Evolutionary conservation across 1,140 invertebrate genomes (phyloP), one percentile per base, ranked within the genome.

Genomic region (Euura lappo): DNA sequence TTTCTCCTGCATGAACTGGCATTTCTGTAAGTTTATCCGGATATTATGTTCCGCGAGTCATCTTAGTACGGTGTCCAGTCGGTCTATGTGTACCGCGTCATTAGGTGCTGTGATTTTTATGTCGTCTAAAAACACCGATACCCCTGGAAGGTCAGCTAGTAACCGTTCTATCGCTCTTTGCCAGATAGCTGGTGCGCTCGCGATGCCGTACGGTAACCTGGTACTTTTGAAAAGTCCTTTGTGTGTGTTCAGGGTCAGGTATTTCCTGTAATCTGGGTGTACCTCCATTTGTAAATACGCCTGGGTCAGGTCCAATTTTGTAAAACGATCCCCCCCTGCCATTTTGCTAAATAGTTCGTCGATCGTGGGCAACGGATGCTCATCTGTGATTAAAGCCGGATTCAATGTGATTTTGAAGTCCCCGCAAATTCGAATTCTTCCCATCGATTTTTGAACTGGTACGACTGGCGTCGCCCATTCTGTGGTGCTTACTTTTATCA

Each of bases 391-490:
- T n/a, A 82, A 75, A 43, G 73, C 74, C 10, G 77, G 76, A 77
- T 87, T 84, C 7, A 85, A 76, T 0, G 81, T 84, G 68, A 81
- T 79, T 71, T 82, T 81, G 73, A 83, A 89, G 78, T 89, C 88
- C 1, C 85, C 84, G 79, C 88, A 89, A 46, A 90, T 80, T 45
- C 88, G 51, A 42, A 84, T 75, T 2, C 74, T 76, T 5, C 84
- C 85, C 72, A 85, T 80, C 46, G 75, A 79, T 79, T 90, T 90
- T 64, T 85, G 45, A 5, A 90, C 85, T 0, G 87, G 78, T 0
- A 90, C 88, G 5, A 90, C 79, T 5, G 87, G 86, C 44, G 86
- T 83, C 4, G 82, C 87, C 85, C 84, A 89, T 65, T 84, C 78
- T 3, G 81, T 80, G 71, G 82, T 75, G 47, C 81, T 75, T 6